These are phyloP conservation scores for Tetragnatha montana DNA, from an alignment of 2,888 invertebrate species.

Conservation along the genomic window DNA sequence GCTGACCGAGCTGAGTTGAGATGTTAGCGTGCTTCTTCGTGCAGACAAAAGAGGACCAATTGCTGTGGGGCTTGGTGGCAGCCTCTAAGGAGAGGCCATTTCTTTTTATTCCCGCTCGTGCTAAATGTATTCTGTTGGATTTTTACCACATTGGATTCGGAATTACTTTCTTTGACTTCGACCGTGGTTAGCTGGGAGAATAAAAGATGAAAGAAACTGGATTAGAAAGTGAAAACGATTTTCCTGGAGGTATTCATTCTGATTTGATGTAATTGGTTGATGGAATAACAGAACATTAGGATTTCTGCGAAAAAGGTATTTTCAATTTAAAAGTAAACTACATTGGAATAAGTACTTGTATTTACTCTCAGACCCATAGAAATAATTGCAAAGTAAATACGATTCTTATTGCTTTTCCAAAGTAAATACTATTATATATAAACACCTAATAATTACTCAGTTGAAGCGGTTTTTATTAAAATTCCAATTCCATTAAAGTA, in stretches of 20 bases:
- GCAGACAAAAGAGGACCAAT: conserved; percentile 47
- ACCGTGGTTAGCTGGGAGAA: conserved; percentile 11
- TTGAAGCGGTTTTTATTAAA: too few relatives aligned
- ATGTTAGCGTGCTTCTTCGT: conserved; percentile 37
- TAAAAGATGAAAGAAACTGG: conserved; percentile 16
- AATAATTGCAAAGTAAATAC: too few relatives aligned
- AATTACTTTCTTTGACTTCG: conserved; percentile 50
- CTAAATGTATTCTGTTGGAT: conserved; percentile 43
- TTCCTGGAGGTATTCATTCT: conserved; percentile 18
- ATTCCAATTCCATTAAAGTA: too few relatives aligned
- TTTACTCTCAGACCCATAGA: too few relatives aligned
- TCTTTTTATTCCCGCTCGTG: conserved; percentile 12
- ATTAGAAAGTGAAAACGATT: neutral
- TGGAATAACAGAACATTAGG: neutral
- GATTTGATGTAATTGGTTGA: conserved; percentile 10
- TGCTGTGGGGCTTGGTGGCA: conserved; percentile 42
- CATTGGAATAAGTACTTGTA: too few relatives aligned
- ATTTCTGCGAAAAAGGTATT: too few relatives aligned
- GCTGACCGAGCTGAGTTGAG: conserved; percentile 8
- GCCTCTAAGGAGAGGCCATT: conserved; percentile 20
- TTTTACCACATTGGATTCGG: conserved; percentile 39
- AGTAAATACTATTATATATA: too few relatives aligned
- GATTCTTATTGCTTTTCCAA: too few relatives aligned
- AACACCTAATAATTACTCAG: too few relatives aligned
- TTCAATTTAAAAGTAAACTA: too few relatives aligned